Conservation (phyloP, 1,140 invertebrate genomes). For the Goniozus legneri region DNA sequence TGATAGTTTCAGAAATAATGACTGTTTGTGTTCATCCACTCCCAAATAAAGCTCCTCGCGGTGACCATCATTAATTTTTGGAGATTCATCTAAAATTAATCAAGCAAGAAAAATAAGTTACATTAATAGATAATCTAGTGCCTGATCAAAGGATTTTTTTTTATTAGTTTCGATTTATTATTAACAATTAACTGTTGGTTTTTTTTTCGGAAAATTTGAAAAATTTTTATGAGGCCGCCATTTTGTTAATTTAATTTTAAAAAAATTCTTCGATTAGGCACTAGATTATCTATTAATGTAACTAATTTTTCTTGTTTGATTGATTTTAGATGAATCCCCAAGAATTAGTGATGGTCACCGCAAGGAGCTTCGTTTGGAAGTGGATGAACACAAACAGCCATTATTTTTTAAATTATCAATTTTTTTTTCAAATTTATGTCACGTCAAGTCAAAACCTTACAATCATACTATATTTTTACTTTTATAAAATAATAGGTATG, state of each 20-base stretch:
- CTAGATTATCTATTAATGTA: constrained; percentile 10
- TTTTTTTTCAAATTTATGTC: constrained; percentile 10
- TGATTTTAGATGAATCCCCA: constrained; percentile 13
- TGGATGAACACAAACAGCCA: constrained; percentile 2
- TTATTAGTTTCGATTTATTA: constrained; percentile 1
- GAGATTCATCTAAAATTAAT: too few relatives aligned
- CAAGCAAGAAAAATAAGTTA: too few relatives aligned
- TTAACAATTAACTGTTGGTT: constrained; percentile 3
- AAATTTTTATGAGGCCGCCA: too few relatives aligned
- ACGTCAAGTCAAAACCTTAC: constrained; percentile 1
- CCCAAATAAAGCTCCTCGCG: too few relatives aligned
- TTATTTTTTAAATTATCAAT: constrained; percentile 5
- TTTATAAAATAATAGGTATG: too few relatives aligned
- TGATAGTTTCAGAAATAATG: too few relatives aligned
- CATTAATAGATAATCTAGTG: too few relatives aligned
- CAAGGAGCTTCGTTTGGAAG: constrained; percentile 3
- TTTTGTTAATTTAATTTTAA: too few relatives aligned
- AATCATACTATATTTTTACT: constrained; percentile 5
- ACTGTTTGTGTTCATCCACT: too few relatives aligned
- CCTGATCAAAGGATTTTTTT: constrained; percentile 3
- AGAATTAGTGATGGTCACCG: constrained; percentile 7
- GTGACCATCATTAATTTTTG: too few relatives aligned
- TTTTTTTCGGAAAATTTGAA: too few relatives aligned
- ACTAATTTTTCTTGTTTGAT: constrained; percentile 11
- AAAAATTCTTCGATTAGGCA: constrained; percentile 3